Evolutionary conservation across 2,888 invertebrate species (phyloP), one percentile per base, ranked within the genome.

Genomic region (Aleiodes testaceus): DNA sequence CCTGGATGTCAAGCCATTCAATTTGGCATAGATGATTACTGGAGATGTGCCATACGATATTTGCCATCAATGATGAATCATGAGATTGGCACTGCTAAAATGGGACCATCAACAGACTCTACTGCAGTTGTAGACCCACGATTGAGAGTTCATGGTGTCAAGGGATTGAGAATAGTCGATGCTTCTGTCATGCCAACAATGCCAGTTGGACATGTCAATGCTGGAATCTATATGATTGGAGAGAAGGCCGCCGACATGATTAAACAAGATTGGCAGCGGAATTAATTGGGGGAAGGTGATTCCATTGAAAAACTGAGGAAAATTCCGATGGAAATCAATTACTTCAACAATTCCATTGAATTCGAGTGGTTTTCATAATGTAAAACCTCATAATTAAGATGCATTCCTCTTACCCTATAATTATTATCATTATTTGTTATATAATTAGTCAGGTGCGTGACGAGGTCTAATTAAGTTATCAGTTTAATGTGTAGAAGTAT

Each of bases 151-250:
- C 88, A 89, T 18, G 90, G 90, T 0, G 83, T 91, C 0, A 77
- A 88, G 72, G 87, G 89, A 0, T 78, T 93, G 2, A 87, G 92
- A 68, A 92, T 92, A 0, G 88, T 91, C 12, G 92, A 92, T 81
- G 91, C 90, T 0, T 92, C 92, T 81, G 88, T 92, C 22, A 92
- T 93, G 91, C 92, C 92, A 0, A 88, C 82, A n/a, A 89, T 92
- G 72, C 89, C 91, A 0, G 90, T 90, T 53, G 92, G 90, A 0
- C 92, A 92, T 75, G 92, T 90, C 0, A 91, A 92, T 79, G 91
- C 91, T 0, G 89, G 92, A 0, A 85, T 88, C 4, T 90, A 92
- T 59, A 92, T 92, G 92, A 91, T 92, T 69, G 92, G 89, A 0
- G 92, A 92, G 79, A 92, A 91, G 80, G 91, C 90, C 1, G 89